Base-by-base conservation (phyloP, 2,113 vertebrate species). In the Phalacrocorax carbo region DNA sequence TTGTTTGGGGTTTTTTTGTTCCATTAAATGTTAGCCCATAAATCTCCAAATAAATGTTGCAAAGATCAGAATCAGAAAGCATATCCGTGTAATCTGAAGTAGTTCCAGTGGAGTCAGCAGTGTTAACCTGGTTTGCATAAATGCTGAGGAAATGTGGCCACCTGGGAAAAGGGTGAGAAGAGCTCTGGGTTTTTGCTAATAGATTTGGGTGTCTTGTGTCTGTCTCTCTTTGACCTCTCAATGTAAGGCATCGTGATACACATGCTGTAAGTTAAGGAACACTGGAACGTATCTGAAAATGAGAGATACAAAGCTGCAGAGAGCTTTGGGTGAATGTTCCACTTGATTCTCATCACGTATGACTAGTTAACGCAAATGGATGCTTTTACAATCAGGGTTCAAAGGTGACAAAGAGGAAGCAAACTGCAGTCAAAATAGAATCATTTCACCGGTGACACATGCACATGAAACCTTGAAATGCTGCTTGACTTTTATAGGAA, bases 401-500 rank as follows among this genome's bases (percentile, higher is more conserved):
- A 93, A 64, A 81, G 57, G 62, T 68, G 68, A 29, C 14, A n/a
- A 79, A 70, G 52, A 36, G 22, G 78, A 40, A 55, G 70, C 22
- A 62, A 86, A 55, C 51, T 58, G 71, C 54, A 64, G 55, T 34
- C 25, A 58, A 70, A 94, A 68, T 34, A 48, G 75, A 62, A 65
- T 65, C 21, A 3, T 88, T 82, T 75, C 68, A 40, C 49, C 3
- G 0, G 30, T 54, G 49, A 16, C 62, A 93, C 73, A 14, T 51
- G 75, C 61, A 54, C n/a, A 40, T 0, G 2, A 26, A 93, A 86
- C 87, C 82, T 94, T 94, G 82, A 95, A 90, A 94, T 49, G 87
- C 91, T 96, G 82, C 87, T 97, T 95, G 94, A 95, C 91, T 96
- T 96, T 96, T 91, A 88, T 49, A 88, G 82, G 71, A 86, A 90